Evolutionary conservation across 2,797 vertebrate species (phyloP).

Genomic region (Poeciliopsis infans): DNA sequence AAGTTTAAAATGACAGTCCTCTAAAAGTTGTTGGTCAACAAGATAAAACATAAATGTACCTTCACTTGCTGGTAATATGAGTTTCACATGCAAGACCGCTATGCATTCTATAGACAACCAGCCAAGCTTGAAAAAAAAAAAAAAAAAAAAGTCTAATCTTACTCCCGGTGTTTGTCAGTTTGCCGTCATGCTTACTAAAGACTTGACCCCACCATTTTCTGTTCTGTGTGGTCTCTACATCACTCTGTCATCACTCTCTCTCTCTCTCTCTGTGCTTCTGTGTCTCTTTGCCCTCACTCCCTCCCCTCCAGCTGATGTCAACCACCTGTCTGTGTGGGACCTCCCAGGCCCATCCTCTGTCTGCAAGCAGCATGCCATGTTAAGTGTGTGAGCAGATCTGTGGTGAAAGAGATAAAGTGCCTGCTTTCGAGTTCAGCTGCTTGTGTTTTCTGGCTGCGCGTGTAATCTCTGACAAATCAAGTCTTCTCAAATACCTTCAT

Average conservation of each 20-base stretch:
- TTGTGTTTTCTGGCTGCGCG: constrained; percentile 19
- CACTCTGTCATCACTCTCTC: constrained; percentile 58
- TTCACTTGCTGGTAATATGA: not conserved
- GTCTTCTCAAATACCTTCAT: constrained; percentile 31
- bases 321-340: constrained; percentile 80
- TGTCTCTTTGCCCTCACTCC: constrained; percentile 15
- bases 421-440: constrained; percentile 43
- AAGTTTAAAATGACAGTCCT: not conserved
- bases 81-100: not conserved
- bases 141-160: constrained; percentile 7
- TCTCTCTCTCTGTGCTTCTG: constrained; percentile 32
- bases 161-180: constrained; percentile 31
- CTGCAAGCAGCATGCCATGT: constrained; percentile 73
- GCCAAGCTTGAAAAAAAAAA: constrained; percentile 16
- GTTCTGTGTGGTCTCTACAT: constrained; percentile 75
- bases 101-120: constrained; percentile 8
- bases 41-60: not conserved
- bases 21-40: not conserved
- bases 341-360: constrained; percentile 75
- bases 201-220: constrained; percentile 62
- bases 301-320: constrained; percentile 64
- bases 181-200: constrained; percentile 46
- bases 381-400: constrained; percentile 55
- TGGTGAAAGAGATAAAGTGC: constrained; percentile 62
- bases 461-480: constrained; percentile 44